Evolutionary conservation across 2,113 vertebrate species (phyloP).

Genomic region (Amphilophus citrinellus): DNA sequence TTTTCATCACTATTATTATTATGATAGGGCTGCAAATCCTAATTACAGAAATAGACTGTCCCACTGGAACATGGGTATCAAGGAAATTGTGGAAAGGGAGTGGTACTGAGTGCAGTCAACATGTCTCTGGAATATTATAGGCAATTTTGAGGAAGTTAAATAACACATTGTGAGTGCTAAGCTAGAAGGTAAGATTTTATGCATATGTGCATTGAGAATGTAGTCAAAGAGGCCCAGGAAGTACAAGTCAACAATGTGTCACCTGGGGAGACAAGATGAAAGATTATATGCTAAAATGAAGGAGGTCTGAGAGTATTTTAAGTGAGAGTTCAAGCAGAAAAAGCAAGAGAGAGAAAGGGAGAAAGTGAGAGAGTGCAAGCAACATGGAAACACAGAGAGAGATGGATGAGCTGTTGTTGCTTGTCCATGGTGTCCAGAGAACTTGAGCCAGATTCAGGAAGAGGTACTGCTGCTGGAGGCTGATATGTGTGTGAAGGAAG

Average conservation of each 20-base stretch:
- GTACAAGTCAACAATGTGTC: background rate
- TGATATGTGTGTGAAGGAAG: slow-evolving; percentile 81
- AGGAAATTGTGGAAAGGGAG: slow-evolving; percentile 73
- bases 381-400: slow-evolving; percentile 16
- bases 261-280: slow-evolving; percentile 19
- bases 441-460: slow-evolving; percentile 74
- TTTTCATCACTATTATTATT: slow-evolving; percentile 15
- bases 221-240: background rate
- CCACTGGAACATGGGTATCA: slow-evolving; percentile 38
- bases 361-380: slow-evolving; percentile 12
- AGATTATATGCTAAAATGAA: slow-evolving; percentile 11
- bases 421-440: slow-evolving; percentile 60
- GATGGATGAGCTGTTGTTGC: slow-evolving; percentile 67
- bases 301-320: background rate
- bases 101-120: slow-evolving; percentile 45
- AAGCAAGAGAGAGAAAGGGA: slow-evolving; percentile 23
- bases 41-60: slow-evolving; percentile 52
- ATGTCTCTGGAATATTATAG: slow-evolving; percentile 60
- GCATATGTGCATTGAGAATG: slow-evolving; percentile 1
- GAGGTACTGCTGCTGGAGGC: slow-evolving; percentile 73
- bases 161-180: slow-evolving; percentile 45
- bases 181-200: slow-evolving; percentile 47
- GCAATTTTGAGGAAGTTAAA: slow-evolving; percentile 61
- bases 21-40: slow-evolving; percentile 12
- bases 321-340: slow-evolving; percentile 16